phyloP scores from a whole-genome alignment of 2,113 vertebrate species.

The Gymnobelideus leadbeateri region DNA sequence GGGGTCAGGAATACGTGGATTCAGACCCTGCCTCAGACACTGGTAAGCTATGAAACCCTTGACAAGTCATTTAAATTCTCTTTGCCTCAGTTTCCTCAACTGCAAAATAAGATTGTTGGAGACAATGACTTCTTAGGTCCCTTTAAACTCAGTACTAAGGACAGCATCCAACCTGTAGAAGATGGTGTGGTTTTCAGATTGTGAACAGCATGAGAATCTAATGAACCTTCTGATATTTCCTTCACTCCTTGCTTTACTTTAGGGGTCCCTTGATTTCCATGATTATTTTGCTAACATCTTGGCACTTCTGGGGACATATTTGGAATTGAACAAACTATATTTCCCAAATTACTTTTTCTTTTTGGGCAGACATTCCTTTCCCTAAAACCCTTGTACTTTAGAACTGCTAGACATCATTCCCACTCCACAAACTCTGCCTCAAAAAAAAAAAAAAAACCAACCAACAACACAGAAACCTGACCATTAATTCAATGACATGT shows the following conservation, averaged over 20 bases:
- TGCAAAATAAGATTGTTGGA: not conserved
- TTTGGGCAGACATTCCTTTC: not conserved
- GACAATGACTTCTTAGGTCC: not conserved
- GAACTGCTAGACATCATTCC: not conserved
- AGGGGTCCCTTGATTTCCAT: not conserved
- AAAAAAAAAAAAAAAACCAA: not conserved
- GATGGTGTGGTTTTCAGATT: not conserved
- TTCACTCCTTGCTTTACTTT: not conserved
- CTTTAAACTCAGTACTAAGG: not conserved
- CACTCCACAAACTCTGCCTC: not conserved
- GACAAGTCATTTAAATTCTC: not conserved
- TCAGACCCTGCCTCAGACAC: not conserved
- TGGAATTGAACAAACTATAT: not conserved
- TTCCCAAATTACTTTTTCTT: not conserved
- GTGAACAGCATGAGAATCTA: not conserved
- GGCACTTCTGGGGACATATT: not conserved
- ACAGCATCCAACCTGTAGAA: not conserved
- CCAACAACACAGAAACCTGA: not conserved
- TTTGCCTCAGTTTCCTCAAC: not conserved
- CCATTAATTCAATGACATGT: not conserved
- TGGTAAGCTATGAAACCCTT: not conserved
- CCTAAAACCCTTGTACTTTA: not conserved
- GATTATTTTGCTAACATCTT: not conserved
- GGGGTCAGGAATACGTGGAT: not conserved
- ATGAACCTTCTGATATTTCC: not conserved